Evolutionary conservation across 2,888 invertebrate species (phyloP), one percentile per base, ranked within the genome.

Genomic region (Lithophane socia): DNA sequence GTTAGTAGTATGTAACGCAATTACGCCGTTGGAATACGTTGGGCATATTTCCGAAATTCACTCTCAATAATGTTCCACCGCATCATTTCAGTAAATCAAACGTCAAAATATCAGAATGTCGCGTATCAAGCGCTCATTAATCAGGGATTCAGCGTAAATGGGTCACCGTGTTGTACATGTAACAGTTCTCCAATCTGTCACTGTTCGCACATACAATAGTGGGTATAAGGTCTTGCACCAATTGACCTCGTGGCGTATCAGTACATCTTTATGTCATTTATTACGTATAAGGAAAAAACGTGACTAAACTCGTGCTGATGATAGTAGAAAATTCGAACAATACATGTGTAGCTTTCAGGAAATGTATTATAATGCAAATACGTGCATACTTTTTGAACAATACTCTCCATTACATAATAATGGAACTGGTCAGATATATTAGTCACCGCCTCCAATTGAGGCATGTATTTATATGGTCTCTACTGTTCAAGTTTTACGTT

Each of bases 161-260:
- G 83, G 83, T 74, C 77, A 80, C 52, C 61, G 56, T 75, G 72
- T 75, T 69, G 65, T 66, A 49, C 70, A 83, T 65, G 74, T 71
- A 58, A 73, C 65, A 56, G 44, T 49, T 42, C 63, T 64, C 37
- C 77, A 77, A 81, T 83, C 72, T 61, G 63, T 77, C 77, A 75
- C 52, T 72, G 63, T 63, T 74, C 69, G 65, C 60, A 63, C 49
- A 47, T 75, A 70, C 58, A 83, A 61, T 74, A 79, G 68, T 56
- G 52, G 52, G 24, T 74, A 80, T 76, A 75, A 79, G 79, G 73
- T 80, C 79, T 64, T 68, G 47, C 66, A 70, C 68, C 68, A 82
- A 87, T 87, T 79, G 82, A 77, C 84, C 82, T 84, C 74, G 70
- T n/a, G 29, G 37, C 47, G 54, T 73, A 86, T 86, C 72, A 64